These are phyloP conservation scores for Malurus splendens DNA, from an alignment of 2,797 vertebrate species.

Conservation along the genomic window DNA sequence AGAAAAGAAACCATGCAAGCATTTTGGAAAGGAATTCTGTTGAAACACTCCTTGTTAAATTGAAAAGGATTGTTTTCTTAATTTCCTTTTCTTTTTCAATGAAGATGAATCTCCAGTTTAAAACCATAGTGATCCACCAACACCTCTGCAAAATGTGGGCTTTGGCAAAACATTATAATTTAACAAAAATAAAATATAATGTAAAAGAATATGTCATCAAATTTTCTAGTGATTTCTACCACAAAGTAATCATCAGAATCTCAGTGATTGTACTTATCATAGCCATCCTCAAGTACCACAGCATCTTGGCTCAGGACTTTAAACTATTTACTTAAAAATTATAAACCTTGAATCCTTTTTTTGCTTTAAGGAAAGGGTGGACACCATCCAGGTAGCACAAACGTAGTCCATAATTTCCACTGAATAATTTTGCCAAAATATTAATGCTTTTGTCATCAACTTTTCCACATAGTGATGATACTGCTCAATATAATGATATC, in stretches of 20 bases:
- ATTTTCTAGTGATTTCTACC: background rate
- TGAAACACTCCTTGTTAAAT: background rate
- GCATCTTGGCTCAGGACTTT: background rate
- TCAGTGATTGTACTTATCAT: background rate
- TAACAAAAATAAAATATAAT: background rate
- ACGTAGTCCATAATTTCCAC: background rate
- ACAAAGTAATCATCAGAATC: background rate
- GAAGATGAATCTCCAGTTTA: background rate
- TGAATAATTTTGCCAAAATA: background rate
- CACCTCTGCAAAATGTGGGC: background rate
- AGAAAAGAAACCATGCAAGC: background rate
- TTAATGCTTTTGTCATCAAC: background rate
- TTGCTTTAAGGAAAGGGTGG: background rate
- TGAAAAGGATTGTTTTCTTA: background rate
- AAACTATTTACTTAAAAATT: background rate
- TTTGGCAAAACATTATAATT: background rate
- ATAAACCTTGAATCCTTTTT: background rate
- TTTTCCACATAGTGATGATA: background rate
- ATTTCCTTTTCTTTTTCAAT: background rate
- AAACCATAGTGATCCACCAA: background rate
- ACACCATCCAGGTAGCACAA: background rate
- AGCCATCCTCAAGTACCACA: background rate
- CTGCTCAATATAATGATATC: background rate
- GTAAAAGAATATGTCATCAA: background rate
- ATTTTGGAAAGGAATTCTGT: conserved; percentile 12